Percentiles rank a stretch among this genome's conserved stretches.
phyloP scores from a whole-genome alignment of 2,113 vertebrate genomes.

The Microcebus lehilahytsara region DNA sequence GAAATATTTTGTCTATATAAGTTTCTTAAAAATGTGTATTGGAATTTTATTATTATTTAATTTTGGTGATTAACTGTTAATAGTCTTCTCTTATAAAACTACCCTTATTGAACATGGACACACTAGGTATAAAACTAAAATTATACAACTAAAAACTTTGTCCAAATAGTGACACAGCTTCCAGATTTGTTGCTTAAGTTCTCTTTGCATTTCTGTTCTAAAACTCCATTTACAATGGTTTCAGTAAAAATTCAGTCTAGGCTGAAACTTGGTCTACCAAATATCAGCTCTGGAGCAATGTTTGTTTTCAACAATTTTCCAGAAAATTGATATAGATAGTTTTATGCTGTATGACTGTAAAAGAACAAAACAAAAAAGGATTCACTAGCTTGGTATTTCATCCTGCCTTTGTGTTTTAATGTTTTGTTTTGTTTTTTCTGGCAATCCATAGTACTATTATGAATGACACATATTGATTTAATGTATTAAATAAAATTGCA shows the following conservation, averaged over 20 bases:
- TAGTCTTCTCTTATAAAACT: background rate
- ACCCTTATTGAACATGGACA: background rate
- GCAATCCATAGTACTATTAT: background rate
- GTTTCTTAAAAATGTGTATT: background rate
- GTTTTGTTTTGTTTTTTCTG: constrained; percentile 6
- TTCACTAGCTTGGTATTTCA: constrained; percentile 42
- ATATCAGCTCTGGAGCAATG: constrained; percentile 55
- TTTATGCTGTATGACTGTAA: constrained; percentile 67
- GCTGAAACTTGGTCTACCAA: constrained; percentile 57
- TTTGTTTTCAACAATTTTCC: constrained; percentile 72
- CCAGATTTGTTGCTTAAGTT: constrained; percentile 42
- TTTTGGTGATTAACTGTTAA: background rate
- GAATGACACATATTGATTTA: background rate
- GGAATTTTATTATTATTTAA: background rate
- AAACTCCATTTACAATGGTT: constrained; percentile 62
- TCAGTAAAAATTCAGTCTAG: constrained; percentile 64
- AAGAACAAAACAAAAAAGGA: constrained; percentile 63
- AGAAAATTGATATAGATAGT: constrained; percentile 70
- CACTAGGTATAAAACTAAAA: background rate
- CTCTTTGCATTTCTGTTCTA: constrained; percentile 57
- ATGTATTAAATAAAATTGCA: background rate
- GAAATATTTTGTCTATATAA: background rate
- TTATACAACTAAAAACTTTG: constrained; percentile 43
- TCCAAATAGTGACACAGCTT: constrained; percentile 4
- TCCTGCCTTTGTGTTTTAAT: background rate